Evolutionary conservation across 2,888 invertebrate species (phyloP).

Genomic region (Nomada fucata): DNA sequence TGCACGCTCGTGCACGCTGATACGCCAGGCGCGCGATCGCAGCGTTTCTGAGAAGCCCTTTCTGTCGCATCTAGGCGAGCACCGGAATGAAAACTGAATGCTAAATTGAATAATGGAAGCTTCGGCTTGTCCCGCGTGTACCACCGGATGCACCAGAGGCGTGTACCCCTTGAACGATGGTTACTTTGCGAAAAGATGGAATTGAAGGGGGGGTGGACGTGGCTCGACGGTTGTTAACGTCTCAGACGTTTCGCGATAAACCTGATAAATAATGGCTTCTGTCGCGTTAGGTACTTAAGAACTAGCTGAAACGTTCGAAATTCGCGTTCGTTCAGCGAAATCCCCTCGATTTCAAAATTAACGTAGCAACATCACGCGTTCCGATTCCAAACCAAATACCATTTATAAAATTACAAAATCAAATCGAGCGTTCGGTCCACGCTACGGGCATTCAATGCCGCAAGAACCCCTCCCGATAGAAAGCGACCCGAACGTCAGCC

Average conservation of each 20-base stretch:
- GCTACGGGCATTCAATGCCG: neutral
- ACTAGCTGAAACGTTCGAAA: neutral
- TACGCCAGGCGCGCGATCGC: neutral
- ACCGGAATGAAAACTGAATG: conserved; percentile 26
- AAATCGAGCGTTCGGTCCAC: neutral
- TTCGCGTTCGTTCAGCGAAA: neutral
- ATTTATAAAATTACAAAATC: neutral
- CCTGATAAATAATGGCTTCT: neutral
- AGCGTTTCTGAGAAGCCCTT: conserved; percentile 22
- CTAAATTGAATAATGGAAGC: conserved; percentile 6
- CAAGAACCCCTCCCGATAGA: neutral
- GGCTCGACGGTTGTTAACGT: neutral
- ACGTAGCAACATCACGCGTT: too few species aligned
- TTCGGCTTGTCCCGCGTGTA: neutral
- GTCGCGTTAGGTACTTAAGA: neutral
- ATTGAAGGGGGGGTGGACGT: neutral
- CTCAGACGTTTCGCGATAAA: too few species aligned
- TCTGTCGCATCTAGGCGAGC: neutral
- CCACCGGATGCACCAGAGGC: too few species aligned
- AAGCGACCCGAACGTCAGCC: neutral
- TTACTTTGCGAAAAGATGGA: neutral
- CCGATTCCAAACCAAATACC: too few species aligned
- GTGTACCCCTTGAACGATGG: neutral
- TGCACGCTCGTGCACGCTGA: conserved; percentile 8
- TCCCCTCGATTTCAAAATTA: neutral